Evolutionary conservation across 2,888 invertebrate species (phyloP), one percentile per base, ranked within the genome.

Genomic region (Tillus elongatus): DNA sequence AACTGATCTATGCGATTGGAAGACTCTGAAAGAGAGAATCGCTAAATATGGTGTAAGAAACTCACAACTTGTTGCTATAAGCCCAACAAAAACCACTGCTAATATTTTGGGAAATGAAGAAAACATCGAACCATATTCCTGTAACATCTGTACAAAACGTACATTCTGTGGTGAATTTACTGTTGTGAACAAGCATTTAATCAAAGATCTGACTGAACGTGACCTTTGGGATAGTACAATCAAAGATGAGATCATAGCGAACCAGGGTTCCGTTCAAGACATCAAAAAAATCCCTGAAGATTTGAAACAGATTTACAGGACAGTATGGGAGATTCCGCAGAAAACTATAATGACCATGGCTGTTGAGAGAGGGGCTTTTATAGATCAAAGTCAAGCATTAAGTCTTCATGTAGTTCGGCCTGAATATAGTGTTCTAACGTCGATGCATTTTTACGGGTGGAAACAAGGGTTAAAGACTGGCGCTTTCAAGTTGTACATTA

Each of bases 391-490:
- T 41, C 77, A 79, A 58, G 74, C 74, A 4, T 60, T 79, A 30
- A 77, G 77, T 53, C 64, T 77, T 36, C 75, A 77, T 57, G 70
- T 79, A 39, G 75, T 74, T 9, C 67, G 72, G 45, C 92, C 97
- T 3, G 88, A 83, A 57, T 89, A 88, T 59, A 90, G 87, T 3
- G 91, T 91, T 61, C 70, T 98, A 36, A 89, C 93, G 2, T 96
- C 96, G 2, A 97, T 99, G 78, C 98, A 99, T 67, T 98, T 98
- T 65, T 89, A 90, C 63, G 90, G 89, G 0, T 98, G 98, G 97
- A 84, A 88, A 68, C 74, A 83, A 67, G 97, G 97, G 2, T 70
- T 98, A 38, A 98, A 98, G 69, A 98, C 97, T 1, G 97, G 97
- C 34, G 96, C 97, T 96, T 8, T 6, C n/a, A 19, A 19, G 24